Percentiles rank a stretch among this genome's conserved stretches.
phyloP scores from a whole-genome alignment of 2,113 vertebrate genomes.

The Neolamprologus tretocephalus region DNA sequence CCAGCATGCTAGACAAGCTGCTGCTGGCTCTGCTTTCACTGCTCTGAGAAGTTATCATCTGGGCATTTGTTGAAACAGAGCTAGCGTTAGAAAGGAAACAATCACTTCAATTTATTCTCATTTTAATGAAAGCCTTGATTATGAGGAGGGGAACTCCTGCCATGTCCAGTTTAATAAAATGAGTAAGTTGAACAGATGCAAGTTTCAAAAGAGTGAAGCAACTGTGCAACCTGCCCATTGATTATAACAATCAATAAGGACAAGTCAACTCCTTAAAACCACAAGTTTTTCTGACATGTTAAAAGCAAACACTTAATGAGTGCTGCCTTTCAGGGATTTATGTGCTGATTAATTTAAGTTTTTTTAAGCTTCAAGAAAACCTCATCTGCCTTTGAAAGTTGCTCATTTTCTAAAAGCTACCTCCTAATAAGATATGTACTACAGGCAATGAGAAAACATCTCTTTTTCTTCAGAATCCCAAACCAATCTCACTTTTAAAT shows the following conservation, averaged over 20 bases:
- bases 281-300: neutral
- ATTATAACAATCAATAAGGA: neutral
- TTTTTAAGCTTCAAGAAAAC: neutral
- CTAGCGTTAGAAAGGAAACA: neutral
- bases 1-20: neutral
- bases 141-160: neutral
- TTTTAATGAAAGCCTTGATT: neutral
- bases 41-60: neutral
- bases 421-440: neutral
- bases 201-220: neutral
- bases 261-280: neutral
- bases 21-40: neutral
- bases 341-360: neutral
- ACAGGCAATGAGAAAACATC: neutral
- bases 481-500: neutral
- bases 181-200: neutral
- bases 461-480: neutral
- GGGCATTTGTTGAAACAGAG: neutral
- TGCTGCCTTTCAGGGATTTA: neutral
- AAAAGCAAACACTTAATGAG: neutral
- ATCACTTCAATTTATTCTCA: neutral
- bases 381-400: neutral
- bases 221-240: neutral
- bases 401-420: neutral
- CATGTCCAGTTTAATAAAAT: neutral